Evolutionary conservation across 1,140 invertebrate species (phyloP).

Genomic region (Probaryconus sp.): DNA sequence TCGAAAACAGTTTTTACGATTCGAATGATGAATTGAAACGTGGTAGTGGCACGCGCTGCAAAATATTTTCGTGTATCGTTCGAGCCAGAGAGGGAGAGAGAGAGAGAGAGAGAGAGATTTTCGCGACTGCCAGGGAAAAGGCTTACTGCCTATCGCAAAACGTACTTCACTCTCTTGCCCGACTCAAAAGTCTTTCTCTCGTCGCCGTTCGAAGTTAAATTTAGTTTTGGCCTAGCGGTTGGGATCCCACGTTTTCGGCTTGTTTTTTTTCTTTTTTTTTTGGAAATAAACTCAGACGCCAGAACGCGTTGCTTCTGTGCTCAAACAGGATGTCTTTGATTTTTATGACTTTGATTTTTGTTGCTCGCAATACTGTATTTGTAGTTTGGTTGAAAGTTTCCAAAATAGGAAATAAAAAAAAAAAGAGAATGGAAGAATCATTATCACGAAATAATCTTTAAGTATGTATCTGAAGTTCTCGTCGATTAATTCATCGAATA

Average conservation of each 20-base stretch:
- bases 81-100: too few relatives aligned
- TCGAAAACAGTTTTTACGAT: constrained; percentile 15
- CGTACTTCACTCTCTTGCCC: too few relatives aligned
- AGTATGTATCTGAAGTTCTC: too few relatives aligned
- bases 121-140: constrained; percentile 18
- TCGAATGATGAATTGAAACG: constrained; percentile 10
- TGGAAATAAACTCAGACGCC: constrained; percentile 66
- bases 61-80: constrained; percentile 10
- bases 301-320: constrained; percentile 30
- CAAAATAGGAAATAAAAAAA: too few relatives aligned
- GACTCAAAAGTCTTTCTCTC: constrained; percentile 34
- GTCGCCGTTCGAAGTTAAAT: constrained; percentile 67
- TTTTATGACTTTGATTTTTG: constrained; percentile 29
- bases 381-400: too few relatives aligned
- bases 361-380: constrained; percentile 10
- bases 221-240: constrained; percentile 73
- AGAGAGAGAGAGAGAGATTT: constrained; percentile 43
- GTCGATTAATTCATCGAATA: too few relatives aligned
- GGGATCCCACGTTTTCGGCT: constrained; percentile 66
- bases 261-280: too few relatives aligned
- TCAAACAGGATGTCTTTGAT: constrained; percentile 57
- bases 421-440: too few relatives aligned
- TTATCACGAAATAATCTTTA: too few relatives aligned
- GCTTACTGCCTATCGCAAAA: constrained; percentile 30
- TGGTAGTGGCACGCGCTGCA: constrained; percentile 24